phyloP scores from a whole-genome alignment of 2,888 invertebrate species.

The Smittia sp. region DNA sequence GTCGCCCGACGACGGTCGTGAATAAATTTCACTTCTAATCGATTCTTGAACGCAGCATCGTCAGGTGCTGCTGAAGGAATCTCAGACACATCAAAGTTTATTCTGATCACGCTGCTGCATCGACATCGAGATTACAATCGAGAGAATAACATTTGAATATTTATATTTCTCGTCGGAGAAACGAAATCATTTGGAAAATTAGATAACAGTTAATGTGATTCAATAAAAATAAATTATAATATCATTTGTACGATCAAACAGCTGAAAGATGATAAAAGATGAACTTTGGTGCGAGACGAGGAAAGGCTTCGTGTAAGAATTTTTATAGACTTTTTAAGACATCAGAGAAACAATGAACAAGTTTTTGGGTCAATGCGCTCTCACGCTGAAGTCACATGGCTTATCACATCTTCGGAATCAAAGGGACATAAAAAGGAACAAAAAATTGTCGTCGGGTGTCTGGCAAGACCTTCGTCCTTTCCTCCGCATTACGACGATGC shows the following conservation, averaged over 20 bases:
- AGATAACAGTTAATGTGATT: constrained; percentile 36
- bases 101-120: neutral
- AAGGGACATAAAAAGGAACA: constrained; percentile 8
- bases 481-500: neutral
- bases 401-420: constrained; percentile 27
- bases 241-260: constrained; percentile 40
- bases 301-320: constrained; percentile 15
- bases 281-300: neutral
- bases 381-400: neutral
- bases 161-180: constrained; percentile 32
- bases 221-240: constrained; percentile 41
- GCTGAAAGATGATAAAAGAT: constrained; percentile 34
- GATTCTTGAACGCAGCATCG: neutral
- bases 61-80: neutral
- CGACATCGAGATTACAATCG: neutral
- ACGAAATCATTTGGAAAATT: constrained; percentile 33
- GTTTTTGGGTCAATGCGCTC: constrained; percentile 16
- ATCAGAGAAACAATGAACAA: neutral
- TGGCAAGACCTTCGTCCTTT: neutral
- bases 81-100: neutral
- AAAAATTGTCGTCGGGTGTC: neutral
- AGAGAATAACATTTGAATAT: constrained; percentile 27
- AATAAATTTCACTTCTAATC: neutral
- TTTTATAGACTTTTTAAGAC: neutral
- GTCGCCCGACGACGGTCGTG: neutral